A percentile compares a stretch with the other conserved stretches of the same genome.
Conservation (phyloP, 2,113 vertebrate genomes). For the Odocoileus hemionus region DNA sequence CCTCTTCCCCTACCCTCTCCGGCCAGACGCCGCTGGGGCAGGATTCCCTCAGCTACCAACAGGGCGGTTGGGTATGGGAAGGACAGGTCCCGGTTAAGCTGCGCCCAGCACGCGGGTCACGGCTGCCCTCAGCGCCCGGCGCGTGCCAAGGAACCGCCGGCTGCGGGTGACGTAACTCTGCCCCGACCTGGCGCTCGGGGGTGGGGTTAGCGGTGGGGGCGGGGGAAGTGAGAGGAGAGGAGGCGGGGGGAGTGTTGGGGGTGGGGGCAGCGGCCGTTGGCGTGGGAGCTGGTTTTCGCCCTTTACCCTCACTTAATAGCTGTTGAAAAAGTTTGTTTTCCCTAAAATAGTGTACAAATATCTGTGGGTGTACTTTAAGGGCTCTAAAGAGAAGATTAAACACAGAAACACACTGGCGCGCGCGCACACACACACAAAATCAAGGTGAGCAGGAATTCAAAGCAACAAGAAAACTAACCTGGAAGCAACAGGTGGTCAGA, state of each 20-base stretch:
- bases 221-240: neutral
- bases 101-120: too few species aligned
- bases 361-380: neutral
- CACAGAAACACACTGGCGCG: neutral
- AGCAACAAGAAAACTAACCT: neutral
- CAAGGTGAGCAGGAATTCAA: neutral
- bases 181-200: fast-evolving
- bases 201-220: neutral
- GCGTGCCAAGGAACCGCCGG: neutral
- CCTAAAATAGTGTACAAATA: neutral
- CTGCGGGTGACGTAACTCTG: neutral
- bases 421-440: neutral
- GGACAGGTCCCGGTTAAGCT: neutral
- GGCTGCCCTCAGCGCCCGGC: neutral
- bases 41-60: neutral
- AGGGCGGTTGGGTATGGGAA: too few species aligned
- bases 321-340: neutral
- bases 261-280: neutral
- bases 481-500: slow-evolving; percentile 34
- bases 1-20: neutral
- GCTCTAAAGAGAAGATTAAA: neutral
- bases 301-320: neutral
- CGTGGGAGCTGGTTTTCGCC: neutral
- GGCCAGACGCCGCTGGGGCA: neutral
- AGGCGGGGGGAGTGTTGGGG: neutral